These are phyloP conservation scores for Magallana gigas DNA, from an alignment of 1,140 invertebrate species.

Conservation along the genomic window DNA sequence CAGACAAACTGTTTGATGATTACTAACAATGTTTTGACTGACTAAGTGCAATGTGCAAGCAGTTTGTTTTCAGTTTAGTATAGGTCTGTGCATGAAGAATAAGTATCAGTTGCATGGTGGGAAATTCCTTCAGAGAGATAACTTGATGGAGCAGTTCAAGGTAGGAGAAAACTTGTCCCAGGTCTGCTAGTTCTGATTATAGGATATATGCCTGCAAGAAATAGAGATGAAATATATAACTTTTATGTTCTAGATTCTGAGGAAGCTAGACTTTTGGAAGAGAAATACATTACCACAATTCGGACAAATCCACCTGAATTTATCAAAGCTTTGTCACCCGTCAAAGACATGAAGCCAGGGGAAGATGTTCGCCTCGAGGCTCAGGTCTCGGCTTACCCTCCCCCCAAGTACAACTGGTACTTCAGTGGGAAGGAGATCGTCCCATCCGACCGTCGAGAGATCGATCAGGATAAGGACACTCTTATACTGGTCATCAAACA, in stretches of 20 bases:
- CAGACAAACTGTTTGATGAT: not conserved
- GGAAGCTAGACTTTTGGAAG: constrained; percentile 70
- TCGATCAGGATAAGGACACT: constrained; percentile 72
- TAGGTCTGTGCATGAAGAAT: constrained; percentile 21
- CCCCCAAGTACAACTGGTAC: constrained; percentile 74
- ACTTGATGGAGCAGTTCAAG: not conserved
- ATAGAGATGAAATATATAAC: too few relatives aligned
- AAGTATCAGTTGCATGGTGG: constrained; percentile 8
- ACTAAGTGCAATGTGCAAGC: too few relatives aligned
- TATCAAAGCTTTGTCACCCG: constrained; percentile 70
- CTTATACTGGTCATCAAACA: constrained; percentile 74
- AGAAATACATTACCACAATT: constrained; percentile 66
- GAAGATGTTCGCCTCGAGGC: constrained; percentile 75
- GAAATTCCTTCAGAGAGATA: not conserved
- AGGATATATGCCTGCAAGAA: too few relatives aligned
- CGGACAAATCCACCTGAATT: constrained; percentile 70
- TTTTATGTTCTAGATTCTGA: constrained; percentile 50
- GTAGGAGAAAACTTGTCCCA: not conserved
- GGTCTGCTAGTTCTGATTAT: too few relatives aligned
- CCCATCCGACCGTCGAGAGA: constrained; percentile 70
- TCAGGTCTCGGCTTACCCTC: constrained; percentile 72
- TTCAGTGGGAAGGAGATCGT: constrained; percentile 73
- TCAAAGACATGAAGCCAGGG: constrained; percentile 68
- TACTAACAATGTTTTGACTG: not conserved
- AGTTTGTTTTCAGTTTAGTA: not conserved